Evolutionary conservation across 2,888 invertebrate genomes (phyloP).

Genomic region (Leptothorax acervorum): DNA sequence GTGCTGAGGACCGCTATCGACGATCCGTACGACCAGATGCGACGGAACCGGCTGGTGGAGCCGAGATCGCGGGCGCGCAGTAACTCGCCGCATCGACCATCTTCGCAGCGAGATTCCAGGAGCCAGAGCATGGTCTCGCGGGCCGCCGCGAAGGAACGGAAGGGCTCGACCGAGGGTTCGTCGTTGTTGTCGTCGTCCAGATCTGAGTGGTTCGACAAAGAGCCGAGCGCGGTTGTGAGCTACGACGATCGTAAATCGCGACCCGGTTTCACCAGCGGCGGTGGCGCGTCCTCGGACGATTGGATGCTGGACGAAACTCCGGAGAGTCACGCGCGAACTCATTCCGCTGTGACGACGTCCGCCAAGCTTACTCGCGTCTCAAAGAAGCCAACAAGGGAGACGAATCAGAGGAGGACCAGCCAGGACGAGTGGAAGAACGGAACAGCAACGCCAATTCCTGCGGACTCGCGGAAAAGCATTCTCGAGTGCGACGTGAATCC

Average conservation of each 20-base stretch:
- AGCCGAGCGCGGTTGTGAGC: slow-evolving; percentile 45
- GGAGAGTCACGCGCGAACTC: slow-evolving; percentile 49
- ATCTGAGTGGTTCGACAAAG: slow-evolving; percentile 82
- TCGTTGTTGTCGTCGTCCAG: slow-evolving; percentile 69
- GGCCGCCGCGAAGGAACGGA: slow-evolving; percentile 71
- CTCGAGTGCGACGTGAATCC: slow-evolving; percentile 94
- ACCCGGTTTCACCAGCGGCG: slow-evolving; percentile 52
- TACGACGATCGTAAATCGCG: slow-evolving; percentile 74
- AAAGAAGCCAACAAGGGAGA: slow-evolving; percentile 50
- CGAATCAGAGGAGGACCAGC: slow-evolving; percentile 28
- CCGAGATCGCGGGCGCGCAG: slow-evolving; percentile 86
- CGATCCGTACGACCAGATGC: slow-evolving; percentile 94
- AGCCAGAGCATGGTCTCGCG: slow-evolving; percentile 84
- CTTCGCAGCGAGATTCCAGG: slow-evolving; percentile 82
- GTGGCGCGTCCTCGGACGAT: slow-evolving; percentile 62
- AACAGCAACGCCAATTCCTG: slow-evolving; percentile 8
- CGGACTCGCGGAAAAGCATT: slow-evolving; percentile 88
- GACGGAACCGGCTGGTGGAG: slow-evolving; percentile 91
- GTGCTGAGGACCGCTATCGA: slow-evolving; percentile 81
- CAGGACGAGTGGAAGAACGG: slow-evolving; percentile 63
- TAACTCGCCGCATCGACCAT: slow-evolving; percentile 83
- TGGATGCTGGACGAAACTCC: slow-evolving; percentile 63
- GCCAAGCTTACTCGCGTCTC: slow-evolving; percentile 49
- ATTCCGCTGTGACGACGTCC: slow-evolving; percentile 37
- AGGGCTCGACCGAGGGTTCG: slow-evolving; percentile 69